Base-by-base conservation (phyloP, 2,797 vertebrate species). In the Catamblyrhynchus diadema region DNA sequence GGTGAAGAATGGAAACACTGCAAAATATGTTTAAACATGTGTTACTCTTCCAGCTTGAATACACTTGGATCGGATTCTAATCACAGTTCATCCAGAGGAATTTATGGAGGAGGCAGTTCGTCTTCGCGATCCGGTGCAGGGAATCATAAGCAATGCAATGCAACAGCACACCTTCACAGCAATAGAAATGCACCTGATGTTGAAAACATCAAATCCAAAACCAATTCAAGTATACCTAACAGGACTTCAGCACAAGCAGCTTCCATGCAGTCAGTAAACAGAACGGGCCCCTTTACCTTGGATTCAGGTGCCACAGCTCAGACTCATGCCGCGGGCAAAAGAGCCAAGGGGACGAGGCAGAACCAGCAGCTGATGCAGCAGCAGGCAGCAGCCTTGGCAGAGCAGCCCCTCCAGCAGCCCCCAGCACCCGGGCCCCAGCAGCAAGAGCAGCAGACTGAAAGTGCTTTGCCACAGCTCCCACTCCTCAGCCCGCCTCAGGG, bases 241-340 rank as follows among this genome's bases (percentile, higher is more conserved):
- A 99, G 98, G 97, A 96, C 98, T 98, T 97, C 98, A 97, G 97
- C 98, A 97, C 99, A 98, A 97, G 83, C 97, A 66, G 86, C 98
- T 91, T 97, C 98, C 86, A 12, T 96, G 56, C 97, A 97, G 86
- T 81, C 97, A 72, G 35, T 92, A 71, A 97, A 79, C 94, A 99
- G 98, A 98, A 96, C 96, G 15, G 97, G 96, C 67, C 37, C 97
- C 78, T 84, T 98, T 41, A 66, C 97, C 91, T 97, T 98, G 84
- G 99, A 99, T 23, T 97, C 97, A 19, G 96, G 96, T 64, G 57
- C 97, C 62, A 85, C 97, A 67, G 28, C 94, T 93, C 98, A 98
- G 92, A 96, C 97, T 95, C 99, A 99, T 82, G 80, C 98, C 2
- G 69, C 92, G 28, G 97, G 98, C 97, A 98, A 98, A 41, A 99